A percentile compares a stretch with the other conserved stretches of the same genome.
These are phyloP conservation scores for Microplitis manilae DNA, from an alignment of 2,888 invertebrate species.

Conservation along the genomic window DNA sequence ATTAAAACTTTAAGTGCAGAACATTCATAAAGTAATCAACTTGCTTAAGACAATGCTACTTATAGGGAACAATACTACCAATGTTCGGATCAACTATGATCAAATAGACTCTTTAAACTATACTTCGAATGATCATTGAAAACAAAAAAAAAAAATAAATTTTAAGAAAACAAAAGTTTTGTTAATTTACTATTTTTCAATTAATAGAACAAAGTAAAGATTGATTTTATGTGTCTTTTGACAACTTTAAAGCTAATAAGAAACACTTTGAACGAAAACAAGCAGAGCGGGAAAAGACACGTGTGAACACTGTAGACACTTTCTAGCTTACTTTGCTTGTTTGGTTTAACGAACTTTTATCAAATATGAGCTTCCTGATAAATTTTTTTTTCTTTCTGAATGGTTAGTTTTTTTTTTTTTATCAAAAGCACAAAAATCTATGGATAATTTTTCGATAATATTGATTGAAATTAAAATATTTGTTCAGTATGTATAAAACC, in stretches of 20 bases:
- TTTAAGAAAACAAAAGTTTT: no score
- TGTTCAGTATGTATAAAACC: no score
- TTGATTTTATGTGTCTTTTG: not conserved
- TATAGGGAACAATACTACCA: no score
- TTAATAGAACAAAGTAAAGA: not conserved
- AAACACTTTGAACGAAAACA: not conserved
- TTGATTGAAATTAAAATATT: no score
- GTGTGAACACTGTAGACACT: not conserved
- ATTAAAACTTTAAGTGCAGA: not conserved
- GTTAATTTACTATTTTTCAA: no score
- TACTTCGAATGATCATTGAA: no score
- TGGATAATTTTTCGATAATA: no score
- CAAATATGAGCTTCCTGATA: not conserved
- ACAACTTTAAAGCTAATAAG: not conserved
- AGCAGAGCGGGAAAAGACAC: not conserved
- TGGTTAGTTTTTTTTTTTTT: not conserved
- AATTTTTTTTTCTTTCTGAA: not conserved
- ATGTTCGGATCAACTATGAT: no score
- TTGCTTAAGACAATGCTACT: no score
- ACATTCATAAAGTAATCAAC: no score
- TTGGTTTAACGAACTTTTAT: not conserved
- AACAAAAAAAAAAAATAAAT: no score
- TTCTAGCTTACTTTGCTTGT: not conserved
- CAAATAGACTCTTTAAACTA: no score
- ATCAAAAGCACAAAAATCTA: not conserved